Conservation (phyloP, 2,797 vertebrate species). For the Enteromius unitaeniatus region DNA sequence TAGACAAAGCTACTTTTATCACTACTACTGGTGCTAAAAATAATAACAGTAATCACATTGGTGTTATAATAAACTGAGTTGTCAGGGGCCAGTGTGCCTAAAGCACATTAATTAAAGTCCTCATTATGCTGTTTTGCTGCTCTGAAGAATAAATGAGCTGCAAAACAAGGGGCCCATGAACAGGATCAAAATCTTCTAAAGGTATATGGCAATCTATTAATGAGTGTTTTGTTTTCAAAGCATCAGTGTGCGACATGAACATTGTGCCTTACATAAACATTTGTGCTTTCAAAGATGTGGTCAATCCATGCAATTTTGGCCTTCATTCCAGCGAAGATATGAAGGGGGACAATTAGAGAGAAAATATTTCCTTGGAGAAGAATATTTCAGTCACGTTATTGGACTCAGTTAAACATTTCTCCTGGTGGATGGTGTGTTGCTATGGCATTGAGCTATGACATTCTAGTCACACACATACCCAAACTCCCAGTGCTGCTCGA, state of each 20-base stretch:
- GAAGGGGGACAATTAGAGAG: slow-evolving; percentile 29
- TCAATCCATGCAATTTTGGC: neutral
- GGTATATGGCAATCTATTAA: neutral
- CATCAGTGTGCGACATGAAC: neutral
- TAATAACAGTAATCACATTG: slow-evolving; percentile 13
- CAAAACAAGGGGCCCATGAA: slow-evolving; percentile 11
- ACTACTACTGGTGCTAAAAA: slow-evolving; percentile 27
- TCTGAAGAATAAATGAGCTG: slow-evolving; percentile 25
- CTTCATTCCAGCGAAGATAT: slow-evolving; percentile 5
- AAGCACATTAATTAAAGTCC: slow-evolving; percentile 24
- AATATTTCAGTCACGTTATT: slow-evolving; percentile 41
- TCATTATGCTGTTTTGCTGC: slow-evolving; percentile 8
- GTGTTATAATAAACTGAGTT: slow-evolving; percentile 33
- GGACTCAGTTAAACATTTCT: slow-evolving; percentile 44
- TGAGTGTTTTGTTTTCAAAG: neutral
- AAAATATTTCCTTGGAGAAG: slow-evolving; percentile 23
- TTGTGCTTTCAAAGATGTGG: neutral
- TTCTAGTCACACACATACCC: slow-evolving; percentile 52
- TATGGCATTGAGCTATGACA: slow-evolving; percentile 59
- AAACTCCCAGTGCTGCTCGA: slow-evolving; percentile 46
- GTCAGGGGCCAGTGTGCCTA: slow-evolving; percentile 24
- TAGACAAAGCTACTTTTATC: neutral
- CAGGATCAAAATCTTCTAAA: slow-evolving; percentile 6
- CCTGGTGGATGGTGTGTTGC: slow-evolving; percentile 57
- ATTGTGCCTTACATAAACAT: neutral